Conservation (phyloP, 2,113 vertebrate genomes). For the Struthidea cinerea region DNA sequence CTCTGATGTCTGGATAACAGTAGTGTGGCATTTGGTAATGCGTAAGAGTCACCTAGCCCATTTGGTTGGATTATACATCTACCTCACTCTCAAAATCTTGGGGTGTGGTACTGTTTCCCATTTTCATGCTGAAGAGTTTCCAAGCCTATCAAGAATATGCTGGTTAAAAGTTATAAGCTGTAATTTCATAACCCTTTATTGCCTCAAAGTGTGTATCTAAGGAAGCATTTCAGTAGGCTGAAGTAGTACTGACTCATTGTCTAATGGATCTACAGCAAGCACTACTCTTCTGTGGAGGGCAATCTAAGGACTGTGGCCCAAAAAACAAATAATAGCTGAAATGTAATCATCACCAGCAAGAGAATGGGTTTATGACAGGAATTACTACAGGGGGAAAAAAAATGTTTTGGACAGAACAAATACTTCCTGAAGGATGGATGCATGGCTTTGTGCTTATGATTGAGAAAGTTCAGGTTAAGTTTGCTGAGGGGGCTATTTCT, state of each 20-base stretch:
- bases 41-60: background rate
- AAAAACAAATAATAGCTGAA: background rate
- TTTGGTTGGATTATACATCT: background rate
- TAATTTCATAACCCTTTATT: background rate
- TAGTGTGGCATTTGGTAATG: background rate
- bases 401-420: background rate
- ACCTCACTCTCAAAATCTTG: background rate
- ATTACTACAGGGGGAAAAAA: background rate
- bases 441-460: background rate
- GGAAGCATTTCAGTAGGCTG: background rate
- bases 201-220: background rate
- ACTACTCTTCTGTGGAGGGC: background rate
- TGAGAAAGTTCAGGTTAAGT: slow-evolving; percentile 12
- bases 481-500: slow-evolving; percentile 12
- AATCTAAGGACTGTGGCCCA: background rate
- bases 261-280: background rate
- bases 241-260: background rate
- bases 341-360: background rate
- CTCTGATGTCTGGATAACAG: background rate
- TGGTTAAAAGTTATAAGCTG: background rate
- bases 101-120: background rate
- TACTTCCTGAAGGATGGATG: background rate
- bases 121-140: background rate
- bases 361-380: background rate
- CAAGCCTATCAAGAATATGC: background rate